Evolutionary conservation across 1,140 invertebrate species (phyloP).

Genomic region (Pseudomyrmex dendroicus): DNA sequence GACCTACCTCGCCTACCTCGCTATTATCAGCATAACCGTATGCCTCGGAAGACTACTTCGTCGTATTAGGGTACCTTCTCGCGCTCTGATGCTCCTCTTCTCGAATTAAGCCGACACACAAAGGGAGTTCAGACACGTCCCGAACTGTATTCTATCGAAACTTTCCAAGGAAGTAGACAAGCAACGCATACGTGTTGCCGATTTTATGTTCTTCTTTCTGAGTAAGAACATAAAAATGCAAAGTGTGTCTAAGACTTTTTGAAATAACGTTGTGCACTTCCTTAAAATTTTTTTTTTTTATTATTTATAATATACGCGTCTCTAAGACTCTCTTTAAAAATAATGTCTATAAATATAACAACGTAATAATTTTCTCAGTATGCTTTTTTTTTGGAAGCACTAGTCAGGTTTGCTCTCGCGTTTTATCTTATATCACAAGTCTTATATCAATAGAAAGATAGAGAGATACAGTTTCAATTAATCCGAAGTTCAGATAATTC

Average conservation of each 20-base stretch:
- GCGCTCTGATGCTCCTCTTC: slow-evolving; percentile 45
- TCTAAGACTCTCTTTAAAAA: too few relatives aligned
- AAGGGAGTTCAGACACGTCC: slow-evolving; percentile 26
- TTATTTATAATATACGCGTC: too few relatives aligned
- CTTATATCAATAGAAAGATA: not conserved
- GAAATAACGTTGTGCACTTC: too few relatives aligned
- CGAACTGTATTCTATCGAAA: slow-evolving; percentile 16
- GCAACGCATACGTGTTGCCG: not conserved
- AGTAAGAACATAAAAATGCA: not conserved
- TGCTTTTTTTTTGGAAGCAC: too few relatives aligned
- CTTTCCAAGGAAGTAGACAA: not conserved
- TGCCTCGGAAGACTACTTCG: slow-evolving; percentile 63
- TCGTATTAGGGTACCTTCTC: slow-evolving; percentile 68
- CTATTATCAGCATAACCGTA: slow-evolving; percentile 72
- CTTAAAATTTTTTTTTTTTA: too few relatives aligned
- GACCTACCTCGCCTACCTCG: slow-evolving; percentile 67
- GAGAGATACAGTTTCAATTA: slow-evolving; percentile 9
- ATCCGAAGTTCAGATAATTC: slow-evolving; percentile 7
- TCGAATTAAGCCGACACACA: slow-evolving; percentile 26
- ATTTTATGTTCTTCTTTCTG: not conserved
- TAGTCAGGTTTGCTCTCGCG: too few relatives aligned
- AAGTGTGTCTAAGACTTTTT: too few relatives aligned
- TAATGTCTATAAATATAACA: too few relatives aligned
- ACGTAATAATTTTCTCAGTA: too few relatives aligned
- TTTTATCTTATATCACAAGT: not conserved